Evolutionary conservation across 2,888 invertebrate genomes (phyloP).

Genomic region (Sminthurides aquaticus): DNA sequence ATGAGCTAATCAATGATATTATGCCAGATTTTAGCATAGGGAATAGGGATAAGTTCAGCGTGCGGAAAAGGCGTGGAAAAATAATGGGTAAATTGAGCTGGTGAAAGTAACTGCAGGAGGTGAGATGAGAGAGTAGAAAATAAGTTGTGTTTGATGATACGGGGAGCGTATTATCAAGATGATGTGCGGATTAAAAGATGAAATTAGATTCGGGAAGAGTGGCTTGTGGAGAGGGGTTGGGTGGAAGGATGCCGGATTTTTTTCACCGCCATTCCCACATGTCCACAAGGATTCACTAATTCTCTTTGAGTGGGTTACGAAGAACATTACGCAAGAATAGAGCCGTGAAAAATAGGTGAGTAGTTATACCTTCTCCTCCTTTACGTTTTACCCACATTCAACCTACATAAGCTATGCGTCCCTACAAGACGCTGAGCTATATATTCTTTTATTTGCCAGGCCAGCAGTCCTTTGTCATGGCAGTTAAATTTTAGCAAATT

Average conservation of each 20-base stretch:
- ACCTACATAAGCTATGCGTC: no score
- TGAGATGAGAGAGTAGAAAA: background rate
- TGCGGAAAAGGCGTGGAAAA: no score
- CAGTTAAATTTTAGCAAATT: background rate
- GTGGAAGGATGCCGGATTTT: background rate
- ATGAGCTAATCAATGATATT: no score
- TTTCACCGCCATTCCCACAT: background rate
- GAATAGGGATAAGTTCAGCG: no score
- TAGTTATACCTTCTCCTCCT: slow-evolving; percentile 1
- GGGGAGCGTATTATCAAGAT: no score
- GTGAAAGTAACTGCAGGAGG: no score
- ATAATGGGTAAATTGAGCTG: no score
- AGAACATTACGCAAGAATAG: slow-evolving; percentile 33
- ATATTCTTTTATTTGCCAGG: no score
- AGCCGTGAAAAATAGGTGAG: slow-evolving; percentile 37
- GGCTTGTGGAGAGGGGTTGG: background rate
- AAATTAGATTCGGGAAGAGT: background rate
- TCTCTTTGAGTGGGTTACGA: slow-evolving; percentile 5
- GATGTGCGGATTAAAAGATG: background rate
- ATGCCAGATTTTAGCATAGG: no score
- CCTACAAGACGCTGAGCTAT: no score
- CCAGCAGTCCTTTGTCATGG: background rate
- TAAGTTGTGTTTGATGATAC: no score
- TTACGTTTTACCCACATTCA: slow-evolving; percentile 8
- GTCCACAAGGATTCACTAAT: background rate